Base-by-base conservation (phyloP, 1,140 invertebrate genomes). In the Aradophagus sp. region DNA sequence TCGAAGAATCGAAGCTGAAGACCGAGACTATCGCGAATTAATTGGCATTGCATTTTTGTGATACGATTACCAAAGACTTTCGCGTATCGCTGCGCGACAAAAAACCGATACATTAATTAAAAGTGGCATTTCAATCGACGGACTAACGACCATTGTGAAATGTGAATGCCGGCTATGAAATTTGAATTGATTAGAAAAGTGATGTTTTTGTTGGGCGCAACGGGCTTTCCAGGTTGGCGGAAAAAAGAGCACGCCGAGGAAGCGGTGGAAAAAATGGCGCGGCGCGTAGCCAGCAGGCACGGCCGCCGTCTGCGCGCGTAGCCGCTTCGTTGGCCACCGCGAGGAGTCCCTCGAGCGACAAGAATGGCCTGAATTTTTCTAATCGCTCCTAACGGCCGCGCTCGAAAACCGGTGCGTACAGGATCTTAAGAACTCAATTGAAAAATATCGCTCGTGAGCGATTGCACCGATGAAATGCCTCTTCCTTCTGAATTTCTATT, bases 291-390 rank as follows among this genome's bases (percentile, higher is more conserved):
- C 20, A 4, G 20, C 20, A 8, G 20, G 4, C 4, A 31, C 5
- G 2, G 5, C 29, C 29, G 29, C 29, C 13, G 10, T 36, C 17
- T n/a, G 58, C 19, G 14, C 31, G 17, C 31, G 16, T 15, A 56
- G 35, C 41, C 38, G 41, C 32, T 29, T 35, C 34, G 42, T 12
- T 31, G 62, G 52, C 44, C 39, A 55, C 48, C 65, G 48, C 27
- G 48, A 61, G 45, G 63, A 68, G 39, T 68, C 65, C 65, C 65
- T 68, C 65, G 65, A 68, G 65, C 65, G 65, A 68, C 55, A 68
- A 68, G 65, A 61, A 68, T 68, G 65, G 55, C 65, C 65, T 68
- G 55, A 68, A 59, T 68, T 68, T 68, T 68, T 68, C 65, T 68
- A 68, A 68, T 55, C 47, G 42, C 50, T 45, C 13, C 44, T 59